These are phyloP conservation scores for Columba guinea DNA, from an alignment of 2,797 vertebrate species.

Conservation along the genomic window DNA sequence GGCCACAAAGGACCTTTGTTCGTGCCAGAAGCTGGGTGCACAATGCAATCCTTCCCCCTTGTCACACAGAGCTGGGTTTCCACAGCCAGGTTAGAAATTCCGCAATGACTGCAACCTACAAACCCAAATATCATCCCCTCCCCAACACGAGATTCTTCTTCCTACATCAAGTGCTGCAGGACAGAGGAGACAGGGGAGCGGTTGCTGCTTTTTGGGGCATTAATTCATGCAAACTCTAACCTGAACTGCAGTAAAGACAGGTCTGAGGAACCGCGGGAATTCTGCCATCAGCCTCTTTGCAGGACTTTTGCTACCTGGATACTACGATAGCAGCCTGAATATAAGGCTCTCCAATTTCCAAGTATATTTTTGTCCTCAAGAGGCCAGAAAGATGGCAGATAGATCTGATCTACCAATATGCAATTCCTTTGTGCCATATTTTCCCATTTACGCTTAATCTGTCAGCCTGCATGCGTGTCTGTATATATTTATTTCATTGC, in stretches of 20 bases:
- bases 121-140: neutral
- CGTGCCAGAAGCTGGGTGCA: neutral
- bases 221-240: neutral
- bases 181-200: neutral
- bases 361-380: neutral
- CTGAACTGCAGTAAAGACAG: neutral
- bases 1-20: slow-evolving; percentile 63
- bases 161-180: neutral
- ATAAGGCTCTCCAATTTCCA: neutral
- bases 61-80: slow-evolving; percentile 13
- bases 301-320: neutral
- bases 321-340: neutral
- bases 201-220: neutral
- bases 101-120: neutral
- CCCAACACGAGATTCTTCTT: rapidly evolving
- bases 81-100: neutral
- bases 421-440: neutral
- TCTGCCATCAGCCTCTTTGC: neutral
- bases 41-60: slow-evolving; percentile 39
- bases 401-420: neutral
- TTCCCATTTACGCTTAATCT: neutral
- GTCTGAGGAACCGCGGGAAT: neutral
- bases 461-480: neutral
- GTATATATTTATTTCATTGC: neutral
- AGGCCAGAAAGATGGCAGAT: neutral